Evolutionary conservation across 2,113 vertebrate species (phyloP).

Genomic region (Nothocercus nigrocapillus): DNA sequence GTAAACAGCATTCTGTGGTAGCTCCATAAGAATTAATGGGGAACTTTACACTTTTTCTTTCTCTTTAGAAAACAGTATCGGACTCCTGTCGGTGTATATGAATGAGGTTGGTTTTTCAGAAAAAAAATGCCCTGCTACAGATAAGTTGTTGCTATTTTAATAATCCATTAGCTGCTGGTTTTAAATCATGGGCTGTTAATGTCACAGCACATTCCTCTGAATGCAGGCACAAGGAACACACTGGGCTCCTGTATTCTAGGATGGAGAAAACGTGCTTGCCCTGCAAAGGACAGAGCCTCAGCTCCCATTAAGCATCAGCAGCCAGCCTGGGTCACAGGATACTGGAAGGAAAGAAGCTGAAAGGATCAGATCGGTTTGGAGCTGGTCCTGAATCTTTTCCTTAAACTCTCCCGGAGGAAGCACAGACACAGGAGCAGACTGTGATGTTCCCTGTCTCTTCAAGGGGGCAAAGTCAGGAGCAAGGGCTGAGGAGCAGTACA

Average conservation of each 20-base stretch:
- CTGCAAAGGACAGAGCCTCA: background rate
- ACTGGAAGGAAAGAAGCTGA: background rate
- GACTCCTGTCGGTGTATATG: background rate
- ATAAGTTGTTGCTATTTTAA: background rate
- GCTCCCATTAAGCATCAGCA: background rate
- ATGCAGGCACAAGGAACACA: background rate
- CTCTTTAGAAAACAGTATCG: background rate
- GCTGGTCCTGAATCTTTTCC: background rate
- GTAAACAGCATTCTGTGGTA: background rate
- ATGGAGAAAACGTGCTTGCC: background rate
- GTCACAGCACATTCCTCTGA: background rate
- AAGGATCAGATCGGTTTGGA: background rate
- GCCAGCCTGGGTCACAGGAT: background rate
- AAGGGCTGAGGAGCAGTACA: fast-evolving
- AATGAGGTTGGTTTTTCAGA: background rate
- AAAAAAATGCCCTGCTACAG: background rate
- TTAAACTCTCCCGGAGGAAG: background rate
- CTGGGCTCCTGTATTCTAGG: background rate
- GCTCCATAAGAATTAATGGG: background rate
- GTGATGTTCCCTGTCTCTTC: background rate
- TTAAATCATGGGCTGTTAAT: background rate
- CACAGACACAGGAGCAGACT: background rate
- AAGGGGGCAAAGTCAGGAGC: background rate
- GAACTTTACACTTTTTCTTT: background rate
- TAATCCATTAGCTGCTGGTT: background rate